Conservation (phyloP, 1,140 invertebrate genomes). For the Nasonia vitripennis region DNA sequence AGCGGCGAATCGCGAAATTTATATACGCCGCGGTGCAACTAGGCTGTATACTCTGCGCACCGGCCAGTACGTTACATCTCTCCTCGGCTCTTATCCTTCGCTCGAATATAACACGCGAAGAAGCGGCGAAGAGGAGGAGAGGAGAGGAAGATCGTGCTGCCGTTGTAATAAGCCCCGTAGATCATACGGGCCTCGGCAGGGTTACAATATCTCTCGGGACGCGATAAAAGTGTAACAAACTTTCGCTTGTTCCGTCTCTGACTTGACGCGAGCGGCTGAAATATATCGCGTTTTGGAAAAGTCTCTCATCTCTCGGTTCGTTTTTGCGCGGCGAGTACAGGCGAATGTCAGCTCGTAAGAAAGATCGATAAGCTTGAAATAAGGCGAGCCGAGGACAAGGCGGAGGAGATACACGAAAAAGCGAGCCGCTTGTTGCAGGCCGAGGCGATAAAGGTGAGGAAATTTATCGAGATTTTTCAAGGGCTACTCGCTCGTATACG, state of each 20-base stretch:
- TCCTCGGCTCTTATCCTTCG: neutral
- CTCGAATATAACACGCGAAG: neutral
- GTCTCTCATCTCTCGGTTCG: conserved; percentile 7
- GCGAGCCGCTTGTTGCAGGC: conserved; percentile 11
- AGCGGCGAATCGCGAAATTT: conserved; percentile 39
- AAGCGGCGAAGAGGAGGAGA: neutral
- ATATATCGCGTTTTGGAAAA: too few relatives aligned
- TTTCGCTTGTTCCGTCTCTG: neutral
- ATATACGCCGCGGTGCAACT: conserved; percentile 35
- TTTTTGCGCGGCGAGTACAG: neutral
- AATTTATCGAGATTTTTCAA: conserved; percentile 52
- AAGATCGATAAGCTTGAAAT: conserved; percentile 54
- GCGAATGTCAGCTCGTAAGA: conserved; percentile 51
- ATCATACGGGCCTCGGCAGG: conserved; percentile 55
- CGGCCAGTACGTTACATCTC: conserved; percentile 58
- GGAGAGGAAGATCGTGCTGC: conserved; percentile 61
- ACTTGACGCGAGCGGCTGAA: neutral
- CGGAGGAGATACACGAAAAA: neutral
- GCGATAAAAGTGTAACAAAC: neutral
- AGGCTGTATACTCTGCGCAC: conserved; percentile 12
- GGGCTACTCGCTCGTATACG: neutral
- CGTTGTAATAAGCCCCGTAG: conserved; percentile 67
- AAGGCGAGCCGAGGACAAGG: conserved; percentile 51
- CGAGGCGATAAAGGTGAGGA: conserved; percentile 44
- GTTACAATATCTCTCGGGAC: neutral